Evolutionary conservation across 2,888 invertebrate species (phyloP), one percentile per base, ranked within the genome.

Genomic region (Ophraella communa): DNA sequence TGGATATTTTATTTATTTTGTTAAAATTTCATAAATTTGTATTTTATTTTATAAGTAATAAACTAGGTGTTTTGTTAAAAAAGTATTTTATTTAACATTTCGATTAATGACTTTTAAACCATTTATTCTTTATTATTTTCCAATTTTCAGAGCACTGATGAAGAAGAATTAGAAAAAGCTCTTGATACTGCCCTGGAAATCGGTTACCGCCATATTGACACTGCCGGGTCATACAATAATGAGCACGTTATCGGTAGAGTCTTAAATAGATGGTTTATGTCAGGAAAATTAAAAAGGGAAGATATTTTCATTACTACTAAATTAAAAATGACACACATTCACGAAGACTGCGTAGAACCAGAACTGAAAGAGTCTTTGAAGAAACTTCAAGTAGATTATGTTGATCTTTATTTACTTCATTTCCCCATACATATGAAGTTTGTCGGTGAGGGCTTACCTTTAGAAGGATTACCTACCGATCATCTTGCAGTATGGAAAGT

Each of bases 251-350:
- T 94, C 68, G 94, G 94, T 0, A 85, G 86, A 30, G 89, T 90
- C 0, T 82, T 94, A 0, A 85, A 87, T 72, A 85, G 86, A 67
- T 91, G 91, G 89, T 81, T 93, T 27, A 86, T 86, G 44, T 85
- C 85, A 4, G 89, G 90, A 54, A 87, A 87, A 74, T 76, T 88
- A 1, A 89, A 85, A 73, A 85, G 94, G 71, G 91, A 92, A 45
- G 92, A 95, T 23, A 81, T 95, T 0, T 95, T 92, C 78, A 85
- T 95, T 44, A 91, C 91, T 33, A 93, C 94, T 7, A 95, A 95
- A 81, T 85, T 94, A 71, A 88, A 89, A 10, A 86, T 87, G 14
- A 80, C 83, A 73, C 87, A 87, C 85, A 74, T 80, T 73, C 84
- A 87, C 3, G 86, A 89, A 0, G 86, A 86, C 10, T 69, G 75